phyloP scores from a whole-genome alignment of 2,888 invertebrate genomes.

The Aspidiotus destructor region DNA sequence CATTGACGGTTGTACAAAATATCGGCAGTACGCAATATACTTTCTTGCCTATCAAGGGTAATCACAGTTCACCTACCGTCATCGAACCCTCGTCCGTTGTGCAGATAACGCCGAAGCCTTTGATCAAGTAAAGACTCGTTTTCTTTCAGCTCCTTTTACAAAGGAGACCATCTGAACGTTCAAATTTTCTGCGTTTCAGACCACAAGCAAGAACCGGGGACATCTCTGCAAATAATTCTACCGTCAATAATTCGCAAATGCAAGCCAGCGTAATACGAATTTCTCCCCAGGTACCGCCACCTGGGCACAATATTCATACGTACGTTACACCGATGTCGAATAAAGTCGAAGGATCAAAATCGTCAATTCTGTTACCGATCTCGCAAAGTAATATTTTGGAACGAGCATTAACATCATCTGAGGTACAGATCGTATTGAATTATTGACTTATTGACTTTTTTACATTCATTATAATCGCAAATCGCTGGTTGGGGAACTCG shows the following conservation, averaged over 20 bases:
- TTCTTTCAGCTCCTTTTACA: not conserved
- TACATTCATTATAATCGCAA: not conserved
- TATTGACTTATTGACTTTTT: not conserved
- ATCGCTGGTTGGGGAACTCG: no score
- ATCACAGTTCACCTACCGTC: constrained; percentile 26
- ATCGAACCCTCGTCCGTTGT: constrained; percentile 20
- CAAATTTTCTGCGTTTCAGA: not conserved
- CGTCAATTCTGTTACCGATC: constrained; percentile 20
- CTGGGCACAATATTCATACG: constrained; percentile 22
- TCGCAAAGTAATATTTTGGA: constrained; percentile 36
- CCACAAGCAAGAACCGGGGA: constrained; percentile 30
- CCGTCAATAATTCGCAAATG: not conserved
- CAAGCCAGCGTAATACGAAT: constrained; percentile 28
- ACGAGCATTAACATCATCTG: constrained; percentile 33
- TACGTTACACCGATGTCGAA: not conserved
- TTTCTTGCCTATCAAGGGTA: constrained; percentile 70
- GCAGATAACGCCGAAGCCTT: constrained; percentile 25
- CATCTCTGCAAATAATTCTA: not conserved
- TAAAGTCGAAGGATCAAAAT: constrained; percentile 18
- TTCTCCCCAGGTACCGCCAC: constrained; percentile 18
- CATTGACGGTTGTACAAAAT: constrained; percentile 46
- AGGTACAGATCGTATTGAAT: constrained; percentile 5
- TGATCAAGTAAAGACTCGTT: constrained; percentile 22
- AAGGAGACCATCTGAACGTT: not conserved
- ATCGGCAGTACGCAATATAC: constrained; percentile 72